Percentiles rank a stretch among this genome's conserved stretches.
Conservation (phyloP, 1,140 invertebrate genomes). For the Ceratosolen solmsi region DNA sequence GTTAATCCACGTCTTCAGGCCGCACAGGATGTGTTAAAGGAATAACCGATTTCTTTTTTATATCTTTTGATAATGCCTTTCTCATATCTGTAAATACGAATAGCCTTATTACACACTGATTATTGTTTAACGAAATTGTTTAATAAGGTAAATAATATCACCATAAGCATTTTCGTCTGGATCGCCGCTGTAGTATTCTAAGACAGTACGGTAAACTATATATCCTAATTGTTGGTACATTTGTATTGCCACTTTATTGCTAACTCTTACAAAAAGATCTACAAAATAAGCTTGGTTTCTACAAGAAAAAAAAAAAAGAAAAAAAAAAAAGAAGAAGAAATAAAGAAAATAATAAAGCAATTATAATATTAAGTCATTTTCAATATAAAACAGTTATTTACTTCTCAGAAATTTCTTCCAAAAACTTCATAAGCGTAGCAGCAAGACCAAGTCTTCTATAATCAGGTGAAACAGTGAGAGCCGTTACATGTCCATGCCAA, state of each 20-base stretch:
- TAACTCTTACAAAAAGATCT: conserved; percentile 98
- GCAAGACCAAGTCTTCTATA: conserved; percentile 93
- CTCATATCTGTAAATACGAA: conserved; percentile 89
- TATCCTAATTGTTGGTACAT: conserved; percentile 99
- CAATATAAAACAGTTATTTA: conserved; percentile 67
- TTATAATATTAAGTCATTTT: conserved; percentile 5
- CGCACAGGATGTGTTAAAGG: conserved; percentile 94
- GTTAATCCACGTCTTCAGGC: conserved; percentile 94
- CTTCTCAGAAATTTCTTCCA: conserved; percentile 98
- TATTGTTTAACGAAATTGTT: conserved; percentile 39
- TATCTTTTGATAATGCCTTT: conserved; percentile 95
- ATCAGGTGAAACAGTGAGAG: conserved; percentile 95
- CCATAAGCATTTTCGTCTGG: conserved; percentile 99
- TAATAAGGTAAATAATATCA: conserved; percentile 68
- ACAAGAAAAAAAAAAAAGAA: conserved; percentile 65
- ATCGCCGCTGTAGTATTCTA: conserved; percentile 98
- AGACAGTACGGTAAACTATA: conserved; percentile 94
- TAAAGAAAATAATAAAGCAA: no score
- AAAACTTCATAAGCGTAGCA: conserved; percentile 93
- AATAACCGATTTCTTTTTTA: conserved; percentile 94
- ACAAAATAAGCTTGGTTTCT: conserved; percentile 98
- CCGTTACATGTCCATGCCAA: conserved; percentile 99
- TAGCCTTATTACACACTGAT: conserved; percentile 13
- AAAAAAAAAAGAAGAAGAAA: conserved; percentile 45
- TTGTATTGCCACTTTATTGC: conserved; percentile 96